Conservation (phyloP, 2,888 invertebrate genomes). For the Trachelus stipa region DNA sequence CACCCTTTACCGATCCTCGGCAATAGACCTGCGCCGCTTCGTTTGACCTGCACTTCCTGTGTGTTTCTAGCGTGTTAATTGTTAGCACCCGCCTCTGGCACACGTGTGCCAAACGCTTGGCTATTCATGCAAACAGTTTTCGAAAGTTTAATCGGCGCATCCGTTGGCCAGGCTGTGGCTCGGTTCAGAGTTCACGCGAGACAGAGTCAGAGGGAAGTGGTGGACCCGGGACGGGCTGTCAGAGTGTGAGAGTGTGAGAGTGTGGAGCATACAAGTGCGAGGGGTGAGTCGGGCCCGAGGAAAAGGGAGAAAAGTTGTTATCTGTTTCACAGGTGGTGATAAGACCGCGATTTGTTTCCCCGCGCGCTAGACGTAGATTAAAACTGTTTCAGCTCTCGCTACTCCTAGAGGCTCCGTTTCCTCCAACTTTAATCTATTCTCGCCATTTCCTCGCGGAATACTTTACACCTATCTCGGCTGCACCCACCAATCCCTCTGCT, state of each 20-base stretch:
- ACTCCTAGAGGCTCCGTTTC: slow-evolving; percentile 49
- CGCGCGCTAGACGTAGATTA: slow-evolving; percentile 54
- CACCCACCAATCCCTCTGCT: not conserved
- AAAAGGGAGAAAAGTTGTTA: slow-evolving; percentile 60
- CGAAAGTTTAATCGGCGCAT: slow-evolving; percentile 64
- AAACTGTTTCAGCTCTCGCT: slow-evolving; percentile 53
- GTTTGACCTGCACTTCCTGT: slow-evolving; percentile 30
- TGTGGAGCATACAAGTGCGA: slow-evolving; percentile 13
- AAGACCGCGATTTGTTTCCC: slow-evolving; percentile 63
- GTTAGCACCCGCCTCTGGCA: slow-evolving; percentile 46
- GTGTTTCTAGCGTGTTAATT: slow-evolving; percentile 49
- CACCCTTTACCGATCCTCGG: no score
- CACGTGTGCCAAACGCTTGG: slow-evolving; percentile 35
- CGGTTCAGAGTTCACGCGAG: slow-evolving; percentile 46
- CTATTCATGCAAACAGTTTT: slow-evolving; percentile 65
- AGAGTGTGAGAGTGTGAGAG: not conserved
- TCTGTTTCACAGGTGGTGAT: slow-evolving; percentile 60
- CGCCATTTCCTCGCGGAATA: slow-evolving; percentile 40
- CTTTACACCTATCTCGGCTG: not conserved
- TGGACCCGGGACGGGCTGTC: no score
- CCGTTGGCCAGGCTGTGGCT: slow-evolving; percentile 47
- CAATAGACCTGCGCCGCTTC: no score
- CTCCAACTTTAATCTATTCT: slow-evolving; percentile 58
- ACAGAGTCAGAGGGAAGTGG: slow-evolving; percentile 1
- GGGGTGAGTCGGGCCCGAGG: slow-evolving; percentile 14